Percentiles rank a stretch among this genome's conserved stretches.
Evolutionary conservation across 1,140 invertebrate species (phyloP).

Genomic region (Cydia strobilella): DNA sequence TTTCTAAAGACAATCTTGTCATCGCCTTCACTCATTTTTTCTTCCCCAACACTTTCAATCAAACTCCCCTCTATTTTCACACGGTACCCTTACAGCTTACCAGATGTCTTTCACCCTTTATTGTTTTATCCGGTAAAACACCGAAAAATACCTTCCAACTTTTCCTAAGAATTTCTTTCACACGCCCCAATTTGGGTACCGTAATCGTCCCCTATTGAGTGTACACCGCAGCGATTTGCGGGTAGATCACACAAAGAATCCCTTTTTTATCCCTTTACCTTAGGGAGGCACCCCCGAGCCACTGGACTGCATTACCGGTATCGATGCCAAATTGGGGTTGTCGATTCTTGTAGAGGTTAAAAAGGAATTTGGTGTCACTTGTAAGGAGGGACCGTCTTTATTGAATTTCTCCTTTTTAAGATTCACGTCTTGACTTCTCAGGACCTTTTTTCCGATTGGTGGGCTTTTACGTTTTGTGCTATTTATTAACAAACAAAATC

Average conservation of each 20-base stretch:
- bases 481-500: conserved; percentile 48
- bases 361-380: conserved; percentile 44
- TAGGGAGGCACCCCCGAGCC: conserved; percentile 49
- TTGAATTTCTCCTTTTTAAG: conserved; percentile 38
- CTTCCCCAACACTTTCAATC: conserved; percentile 22
- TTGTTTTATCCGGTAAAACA: conserved; percentile 33
- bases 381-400: conserved; percentile 40
- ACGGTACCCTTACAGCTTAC: conserved; percentile 23
- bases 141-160: conserved; percentile 32
- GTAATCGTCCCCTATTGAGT: conserved; percentile 55
- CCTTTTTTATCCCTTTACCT: conserved; percentile 71
- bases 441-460: conserved; percentile 24
- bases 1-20: conserved; percentile 8
- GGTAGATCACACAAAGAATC: conserved; percentile 67
- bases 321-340: conserved; percentile 73
- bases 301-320: conserved; percentile 64
- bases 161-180: conserved; percentile 47
- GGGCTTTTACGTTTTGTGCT: not conserved
- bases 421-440: conserved; percentile 28
- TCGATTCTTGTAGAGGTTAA: conserved; percentile 42
- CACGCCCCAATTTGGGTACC: conserved; percentile 56
- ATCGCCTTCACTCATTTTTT: conserved; percentile 7
- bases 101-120: conserved; percentile 31
- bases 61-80: conserved; percentile 23
- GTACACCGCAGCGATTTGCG: conserved; percentile 62